These are phyloP conservation scores for Argopecten irradians DNA, from an alignment of 1,140 invertebrate species.

Conservation along the genomic window DNA sequence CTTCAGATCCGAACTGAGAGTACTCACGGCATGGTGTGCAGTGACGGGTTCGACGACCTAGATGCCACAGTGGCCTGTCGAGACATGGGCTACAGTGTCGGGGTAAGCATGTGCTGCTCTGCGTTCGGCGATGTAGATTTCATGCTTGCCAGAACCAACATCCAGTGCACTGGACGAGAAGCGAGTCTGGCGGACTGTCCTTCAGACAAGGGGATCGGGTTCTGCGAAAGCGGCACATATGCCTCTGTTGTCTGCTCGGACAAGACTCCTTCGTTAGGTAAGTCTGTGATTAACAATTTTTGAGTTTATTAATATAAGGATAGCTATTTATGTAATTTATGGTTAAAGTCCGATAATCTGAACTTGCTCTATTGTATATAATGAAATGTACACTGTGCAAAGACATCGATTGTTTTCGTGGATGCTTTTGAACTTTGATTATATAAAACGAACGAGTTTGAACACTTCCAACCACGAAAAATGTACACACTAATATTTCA, in stretches of 20 bases:
- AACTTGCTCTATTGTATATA: too few relatives aligned
- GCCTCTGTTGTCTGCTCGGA: slow-evolving; percentile 67
- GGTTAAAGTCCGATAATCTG: slow-evolving; percentile 1
- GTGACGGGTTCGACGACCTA: slow-evolving; percentile 61
- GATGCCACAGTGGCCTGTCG: slow-evolving; percentile 65
- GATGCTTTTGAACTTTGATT: too few relatives aligned
- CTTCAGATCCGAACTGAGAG: slow-evolving; percentile 55
- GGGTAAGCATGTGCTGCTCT: slow-evolving; percentile 61
- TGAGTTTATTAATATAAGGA: neutral
- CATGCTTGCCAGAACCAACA: slow-evolving; percentile 37
- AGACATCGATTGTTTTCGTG: too few relatives aligned
- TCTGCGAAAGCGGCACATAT: slow-evolving; percentile 54
- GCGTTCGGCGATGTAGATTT: slow-evolving; percentile 52
- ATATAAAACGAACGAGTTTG: too few relatives aligned
- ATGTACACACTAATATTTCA: too few relatives aligned
- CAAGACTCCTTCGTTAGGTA: slow-evolving; percentile 49
- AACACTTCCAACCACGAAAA: too few relatives aligned
- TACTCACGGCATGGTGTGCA: slow-evolving; percentile 63
- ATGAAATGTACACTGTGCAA: too few relatives aligned
- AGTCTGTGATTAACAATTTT: neutral
- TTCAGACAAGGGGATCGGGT: neutral
- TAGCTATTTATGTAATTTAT: neutral
- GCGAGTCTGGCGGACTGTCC: slow-evolving; percentile 52
- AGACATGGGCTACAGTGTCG: slow-evolving; percentile 63
- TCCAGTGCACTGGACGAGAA: slow-evolving; percentile 57